Percentiles rank a stretch among this genome's conserved stretches.
These are phyloP conservation scores for Hippocampus barbouri DNA, from an alignment of 2,113 vertebrate species.

Conservation along the genomic window DNA sequence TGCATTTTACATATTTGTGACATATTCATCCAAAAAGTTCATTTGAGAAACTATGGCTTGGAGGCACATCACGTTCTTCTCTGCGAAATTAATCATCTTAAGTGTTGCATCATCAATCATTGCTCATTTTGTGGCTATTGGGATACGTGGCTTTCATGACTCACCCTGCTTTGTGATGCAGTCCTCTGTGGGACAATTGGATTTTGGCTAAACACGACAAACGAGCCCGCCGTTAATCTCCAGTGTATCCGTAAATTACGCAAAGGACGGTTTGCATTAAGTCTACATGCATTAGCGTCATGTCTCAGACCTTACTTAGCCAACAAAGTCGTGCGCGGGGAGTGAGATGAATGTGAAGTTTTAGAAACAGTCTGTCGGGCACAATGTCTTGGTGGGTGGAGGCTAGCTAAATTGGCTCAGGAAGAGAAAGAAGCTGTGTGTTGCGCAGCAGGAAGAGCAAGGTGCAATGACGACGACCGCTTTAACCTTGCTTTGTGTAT, in stretches of 20 bases:
- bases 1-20: neutral
- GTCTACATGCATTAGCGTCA: neutral
- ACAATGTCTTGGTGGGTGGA: neutral
- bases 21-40: neutral
- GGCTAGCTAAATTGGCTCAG: neutral
- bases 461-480: conserved; percentile 1
- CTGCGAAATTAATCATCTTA: conserved; percentile 39
- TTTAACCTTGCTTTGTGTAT: neutral
- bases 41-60: conserved; percentile 15
- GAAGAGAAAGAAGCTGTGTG: conserved; percentile 4
- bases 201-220: conserved; percentile 44
- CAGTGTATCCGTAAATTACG: conserved; percentile 36
- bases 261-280: conserved; percentile 21
- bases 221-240: conserved; percentile 43
- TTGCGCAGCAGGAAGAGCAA: conserved; percentile 1
- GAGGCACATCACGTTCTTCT: conserved; percentile 32
- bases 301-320: neutral
- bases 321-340: neutral
- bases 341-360: neutral
- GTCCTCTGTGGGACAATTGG: conserved; percentile 37
- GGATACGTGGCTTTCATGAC: conserved; percentile 34
- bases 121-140: conserved; percentile 14
- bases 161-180: conserved; percentile 36
- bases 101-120: conserved; percentile 45
- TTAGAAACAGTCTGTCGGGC: neutral